Conservation (phyloP, 2,113 vertebrate genomes). For the Vidua chalybeata region DNA sequence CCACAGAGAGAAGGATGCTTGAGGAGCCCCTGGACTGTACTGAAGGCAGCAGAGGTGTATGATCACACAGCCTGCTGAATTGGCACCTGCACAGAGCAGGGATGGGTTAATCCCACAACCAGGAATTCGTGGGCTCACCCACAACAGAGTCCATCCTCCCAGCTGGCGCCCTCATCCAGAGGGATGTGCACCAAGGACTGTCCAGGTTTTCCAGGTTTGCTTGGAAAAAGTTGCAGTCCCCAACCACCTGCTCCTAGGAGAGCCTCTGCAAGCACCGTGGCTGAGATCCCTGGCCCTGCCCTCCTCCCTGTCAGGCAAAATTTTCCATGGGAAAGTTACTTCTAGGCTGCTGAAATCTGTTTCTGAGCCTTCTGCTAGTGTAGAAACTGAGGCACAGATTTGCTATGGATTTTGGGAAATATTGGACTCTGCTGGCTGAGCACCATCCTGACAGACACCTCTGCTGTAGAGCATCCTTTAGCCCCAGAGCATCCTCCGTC, state of each 20-base stretch:
- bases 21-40: rapidly evolving
- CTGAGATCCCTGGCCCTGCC: neutral
- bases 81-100: neutral
- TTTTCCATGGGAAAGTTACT: neutral
- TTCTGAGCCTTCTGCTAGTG: neutral
- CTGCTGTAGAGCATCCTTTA: neutral
- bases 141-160: neutral
- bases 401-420: neutral
- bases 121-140: neutral
- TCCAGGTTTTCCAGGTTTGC: neutral
- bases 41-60: neutral
- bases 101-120: neutral
- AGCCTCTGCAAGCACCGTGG: neutral
- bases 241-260: neutral
- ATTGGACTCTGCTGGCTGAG: neutral
- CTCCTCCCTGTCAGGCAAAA: neutral
- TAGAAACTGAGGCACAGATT: neutral
- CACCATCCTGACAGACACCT: neutral
- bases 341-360: neutral
- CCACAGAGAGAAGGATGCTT: neutral
- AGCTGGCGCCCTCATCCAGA: neutral
- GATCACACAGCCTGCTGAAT: neutral
- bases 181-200: neutral
- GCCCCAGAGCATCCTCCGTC: neutral
- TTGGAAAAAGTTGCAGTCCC: neutral